Evolutionary conservation across 1,140 invertebrate genomes (phyloP), one percentile per base, ranked within the genome.

Genomic region (Drosophila rufa): DNA sequence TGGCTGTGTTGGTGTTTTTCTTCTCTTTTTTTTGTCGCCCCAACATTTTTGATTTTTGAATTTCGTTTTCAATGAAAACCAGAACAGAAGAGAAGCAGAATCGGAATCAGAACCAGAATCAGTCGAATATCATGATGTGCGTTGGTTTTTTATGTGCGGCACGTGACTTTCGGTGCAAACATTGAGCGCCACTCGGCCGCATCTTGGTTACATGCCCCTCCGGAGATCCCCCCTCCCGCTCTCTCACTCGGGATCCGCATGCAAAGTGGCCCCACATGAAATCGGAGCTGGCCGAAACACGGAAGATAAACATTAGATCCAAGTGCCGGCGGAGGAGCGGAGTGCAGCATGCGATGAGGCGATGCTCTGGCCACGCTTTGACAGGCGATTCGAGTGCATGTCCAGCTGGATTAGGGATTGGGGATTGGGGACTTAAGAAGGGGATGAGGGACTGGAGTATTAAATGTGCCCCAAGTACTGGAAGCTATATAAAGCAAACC

Each of bases 271-370:
- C 71, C 51, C 56, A 55, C 59, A 45, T 82, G 84, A 71, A 89
- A 87, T 80, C 57, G 56, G 85, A 90, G 70, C 59, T 58, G 60
- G 36, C 58, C 59, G n/a, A 69, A 83, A 89, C 85, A 90, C 85
- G 85, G 85, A 75, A 84, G 78, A 90, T 81, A 81, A 84, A 79
- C 85, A 90, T 79, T 89, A 78, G 84, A 89, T 80, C 60, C 67
- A 61, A 78, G 68, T 50, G 69, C 19, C 36, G 53, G 36, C 17
- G 7, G 5, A 55, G 55, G 3, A 45, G 33, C 33, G 27, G 19
- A 22, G 36, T 81, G 58, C 53, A 82, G 47, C 66, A 71, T 66
- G 64, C 78, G 68, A 50, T 79, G 77, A 74, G 59, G 59, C 81
- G 68, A 62, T 68, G 78, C 74, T 48, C 30, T 40, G 62, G 47